Evolutionary conservation across 2,888 invertebrate genomes (phyloP), one percentile per base, ranked within the genome.

Genomic region (Criorhina ranunculi): DNA sequence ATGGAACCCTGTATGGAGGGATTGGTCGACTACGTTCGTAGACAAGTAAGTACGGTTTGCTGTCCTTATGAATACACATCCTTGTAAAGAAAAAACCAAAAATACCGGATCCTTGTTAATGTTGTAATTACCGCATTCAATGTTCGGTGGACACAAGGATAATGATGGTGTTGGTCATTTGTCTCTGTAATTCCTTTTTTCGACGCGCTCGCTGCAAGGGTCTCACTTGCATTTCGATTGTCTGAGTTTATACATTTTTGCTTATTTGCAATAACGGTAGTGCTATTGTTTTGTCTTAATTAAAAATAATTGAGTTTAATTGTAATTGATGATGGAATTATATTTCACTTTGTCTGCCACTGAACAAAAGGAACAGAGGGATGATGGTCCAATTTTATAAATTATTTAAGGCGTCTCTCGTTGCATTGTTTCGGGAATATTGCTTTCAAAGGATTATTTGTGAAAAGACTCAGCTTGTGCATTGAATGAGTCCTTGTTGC

Each of bases 1-100:
- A 97, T 98, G 96, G 98, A 98, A 90, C 99, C 99, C 69, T 99
- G 99, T 92, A 96, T 99, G 95, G 98, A 99, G 92, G 98, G 98
- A 87, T 94, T 99, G 62, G 97, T 98, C 90, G 98, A 98, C 93
- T 98, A 98, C 92, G 98, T 98, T 87, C 94, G 97, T 88, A 94
- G 98, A 93, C 98, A 98, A 94, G 96, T 96, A 92, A 91, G 89
- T 86, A 33, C 37, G 15, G 15, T 31, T n/a, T 15, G 24, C 19
- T 24, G 4, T 24, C 24, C 24, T 24, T 24, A 24, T 24, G 24
- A 1, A 24, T 4, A 37, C 15, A 35, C 2, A 40, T n/a, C n/a
- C n/a, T n/a, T n/a, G 5, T 37, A 37, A 37, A n/a, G 4, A n/a
- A 37, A 37, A n/a, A 37, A 37, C 11, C 1, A 37, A 37, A n/a